phyloP scores from a whole-genome alignment of 2,797 vertebrate genomes.

The Harpagifer antarcticus region DNA sequence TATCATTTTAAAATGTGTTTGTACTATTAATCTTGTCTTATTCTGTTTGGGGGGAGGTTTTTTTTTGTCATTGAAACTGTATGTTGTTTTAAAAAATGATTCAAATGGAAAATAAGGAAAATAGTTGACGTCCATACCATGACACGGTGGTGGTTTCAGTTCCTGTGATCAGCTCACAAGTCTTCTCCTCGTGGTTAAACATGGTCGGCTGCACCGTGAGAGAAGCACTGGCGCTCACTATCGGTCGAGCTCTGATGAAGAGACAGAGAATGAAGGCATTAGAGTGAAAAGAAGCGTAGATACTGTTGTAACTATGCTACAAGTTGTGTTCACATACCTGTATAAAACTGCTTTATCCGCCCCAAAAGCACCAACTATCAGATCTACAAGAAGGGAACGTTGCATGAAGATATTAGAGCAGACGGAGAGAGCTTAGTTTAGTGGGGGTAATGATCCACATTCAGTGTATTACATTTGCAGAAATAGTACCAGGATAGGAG shows the following conservation, averaged over 20 bases:
- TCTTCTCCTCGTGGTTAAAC: constrained; percentile 93
- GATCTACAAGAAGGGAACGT: constrained; percentile 81
- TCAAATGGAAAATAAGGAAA: not conserved
- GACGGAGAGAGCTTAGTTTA: too few relatives aligned
- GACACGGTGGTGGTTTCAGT: constrained; percentile 83
- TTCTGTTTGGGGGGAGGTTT: too few relatives aligned
- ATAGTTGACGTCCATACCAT: constrained; percentile 83
- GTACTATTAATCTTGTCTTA: too few relatives aligned
- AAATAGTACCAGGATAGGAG: too few relatives aligned
- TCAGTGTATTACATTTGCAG: too few relatives aligned
- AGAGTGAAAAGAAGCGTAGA: not conserved
- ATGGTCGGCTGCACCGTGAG: constrained; percentile 89
- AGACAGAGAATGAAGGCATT: constrained; percentile 1
- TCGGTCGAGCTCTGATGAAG: constrained; percentile 89
- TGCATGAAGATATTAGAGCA: not conserved
- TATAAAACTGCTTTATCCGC: constrained; percentile 89
- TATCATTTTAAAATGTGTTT: too few relatives aligned
- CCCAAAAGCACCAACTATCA: constrained; percentile 93
- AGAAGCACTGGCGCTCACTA: constrained; percentile 87
- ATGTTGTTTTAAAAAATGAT: too few relatives aligned
- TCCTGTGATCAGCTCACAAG: constrained; percentile 80
- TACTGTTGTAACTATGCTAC: not conserved
- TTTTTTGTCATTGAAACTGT: too few relatives aligned
- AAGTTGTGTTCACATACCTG: constrained; percentile 81
- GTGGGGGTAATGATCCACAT: too few relatives aligned